Base-by-base conservation (phyloP, 2,888 invertebrate genomes). In the Drosophila mettleri region DNA sequence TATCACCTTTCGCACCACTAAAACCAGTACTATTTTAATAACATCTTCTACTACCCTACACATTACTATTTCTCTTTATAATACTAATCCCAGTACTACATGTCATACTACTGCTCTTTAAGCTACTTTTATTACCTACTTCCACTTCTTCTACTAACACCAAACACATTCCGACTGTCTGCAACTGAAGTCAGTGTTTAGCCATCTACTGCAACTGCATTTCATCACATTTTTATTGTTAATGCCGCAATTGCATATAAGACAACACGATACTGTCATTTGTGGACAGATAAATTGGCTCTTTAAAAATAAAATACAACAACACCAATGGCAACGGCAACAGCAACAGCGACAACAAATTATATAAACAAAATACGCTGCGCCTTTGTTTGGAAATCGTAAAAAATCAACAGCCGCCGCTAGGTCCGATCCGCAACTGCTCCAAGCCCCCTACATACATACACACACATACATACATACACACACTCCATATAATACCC, bases 381-480 rank as follows among this genome's bases (percentile, higher is more conserved):
- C 69, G 69, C 69, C 60, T 71, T 66, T 80, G 74, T 81, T 85
- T 72, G 75, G 55, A 79, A 77, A 85, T 85, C 80, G 67, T 82
- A 79, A 82, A 82, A 81, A 55, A 71, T 59, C 66, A 69, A 74
- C 65, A 61, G 52, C 62, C 49, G 55, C 43, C 41, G 38, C 69
- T 16, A 62, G 41, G 43, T 55, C 39, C 49, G 22, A 22, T 41
- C 36, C 58, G 38, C 71, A 57, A 36, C 39, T 34, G 54, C 43
- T n/a, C 52, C n/a, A 36, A 7, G 6, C 27, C 31, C 33, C 41
- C 2, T 29, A 31, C 46, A 12, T 22, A 48, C n/a, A 9, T 4
- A 24, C 41, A 3, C 33, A 31, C 46, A 12, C 29, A 48, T 9
- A 9, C 9, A 24, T 24, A 43, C 27, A 16, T 8, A 27, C 16